Conservation (phyloP, 2,113 vertebrate species). For the Sinosuthora webbiana region DNA sequence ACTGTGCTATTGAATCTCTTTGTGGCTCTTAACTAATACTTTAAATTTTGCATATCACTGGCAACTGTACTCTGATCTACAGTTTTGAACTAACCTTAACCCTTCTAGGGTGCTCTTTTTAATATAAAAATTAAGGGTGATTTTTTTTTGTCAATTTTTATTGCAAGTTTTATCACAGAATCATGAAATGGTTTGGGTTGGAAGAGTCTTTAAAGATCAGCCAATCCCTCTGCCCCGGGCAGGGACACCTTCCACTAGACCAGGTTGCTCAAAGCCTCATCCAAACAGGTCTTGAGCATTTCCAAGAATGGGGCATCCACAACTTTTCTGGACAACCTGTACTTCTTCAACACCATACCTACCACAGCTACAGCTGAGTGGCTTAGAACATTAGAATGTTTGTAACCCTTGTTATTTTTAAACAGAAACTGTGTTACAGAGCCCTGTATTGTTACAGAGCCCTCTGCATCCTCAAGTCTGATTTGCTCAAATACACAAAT, state of each 20-base stretch:
- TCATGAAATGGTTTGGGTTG: background rate
- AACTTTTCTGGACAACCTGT: background rate
- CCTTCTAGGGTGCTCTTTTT: background rate
- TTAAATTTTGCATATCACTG: background rate
- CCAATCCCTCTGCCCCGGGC: background rate
- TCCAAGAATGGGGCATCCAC: background rate
- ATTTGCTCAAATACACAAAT: background rate
- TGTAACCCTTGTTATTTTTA: background rate
- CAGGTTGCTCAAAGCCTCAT: background rate
- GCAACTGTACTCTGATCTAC: background rate
- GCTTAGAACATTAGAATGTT: background rate
- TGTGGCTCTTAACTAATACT: background rate
- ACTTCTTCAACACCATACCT: background rate
- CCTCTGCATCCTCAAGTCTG: background rate
- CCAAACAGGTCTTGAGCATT: background rate
- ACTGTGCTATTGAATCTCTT: background rate
- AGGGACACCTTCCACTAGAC: background rate
- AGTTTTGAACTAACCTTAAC: background rate
- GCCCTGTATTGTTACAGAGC: background rate
- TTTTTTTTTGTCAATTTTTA: background rate
- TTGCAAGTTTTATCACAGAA: background rate
- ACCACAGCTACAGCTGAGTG: background rate
- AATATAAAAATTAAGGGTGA: background rate
- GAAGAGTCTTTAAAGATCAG: background rate
- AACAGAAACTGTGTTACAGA: background rate